Percentiles rank a stretch among this genome's conserved stretches.
Evolutionary conservation across 2,888 invertebrate species (phyloP).

Genomic region (Thelaira solivaga): DNA sequence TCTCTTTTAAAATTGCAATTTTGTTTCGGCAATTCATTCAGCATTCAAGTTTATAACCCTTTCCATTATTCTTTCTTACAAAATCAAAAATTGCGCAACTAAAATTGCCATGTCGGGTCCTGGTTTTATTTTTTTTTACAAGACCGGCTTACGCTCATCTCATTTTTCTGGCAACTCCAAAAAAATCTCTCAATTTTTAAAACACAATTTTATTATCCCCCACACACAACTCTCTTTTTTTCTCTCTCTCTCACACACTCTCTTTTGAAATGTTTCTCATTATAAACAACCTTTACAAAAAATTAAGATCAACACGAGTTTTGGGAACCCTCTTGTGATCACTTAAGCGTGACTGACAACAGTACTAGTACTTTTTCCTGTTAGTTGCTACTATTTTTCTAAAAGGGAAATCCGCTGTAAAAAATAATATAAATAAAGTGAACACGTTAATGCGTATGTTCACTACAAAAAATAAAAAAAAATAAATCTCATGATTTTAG

Average conservation of each 20-base stretch:
- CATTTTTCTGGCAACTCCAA: constrained; percentile 18
- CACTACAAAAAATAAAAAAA: not conserved
- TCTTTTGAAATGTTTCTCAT: constrained; percentile 15
- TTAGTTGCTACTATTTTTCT: constrained; percentile 57
- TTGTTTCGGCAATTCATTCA: too few species aligned
- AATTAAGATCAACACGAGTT: constrained; percentile 54
- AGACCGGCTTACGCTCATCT: too few species aligned
- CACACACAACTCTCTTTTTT: constrained; percentile 14
- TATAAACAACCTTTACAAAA: constrained; percentile 43
- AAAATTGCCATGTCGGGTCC: too few species aligned
- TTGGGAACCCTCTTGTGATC: constrained; percentile 61
- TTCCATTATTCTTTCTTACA: too few species aligned
- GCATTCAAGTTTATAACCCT: too few species aligned
- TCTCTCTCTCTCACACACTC: constrained; percentile 38
- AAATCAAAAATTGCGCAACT: too few species aligned
- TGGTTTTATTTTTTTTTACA: too few species aligned
- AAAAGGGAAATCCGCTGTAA: constrained; percentile 62
- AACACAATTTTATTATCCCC: not conserved
- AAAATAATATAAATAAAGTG: not conserved
- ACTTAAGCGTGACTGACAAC: constrained; percentile 61
- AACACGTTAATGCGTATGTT: constrained; percentile 42
- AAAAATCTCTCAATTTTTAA: not conserved
- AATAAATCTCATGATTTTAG: constrained; percentile 42
- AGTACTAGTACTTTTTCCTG: constrained; percentile 62
- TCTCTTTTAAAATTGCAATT: too few species aligned